Base-by-base conservation (phyloP, 2,113 vertebrate genomes). In the Bubo scandiacus region DNA sequence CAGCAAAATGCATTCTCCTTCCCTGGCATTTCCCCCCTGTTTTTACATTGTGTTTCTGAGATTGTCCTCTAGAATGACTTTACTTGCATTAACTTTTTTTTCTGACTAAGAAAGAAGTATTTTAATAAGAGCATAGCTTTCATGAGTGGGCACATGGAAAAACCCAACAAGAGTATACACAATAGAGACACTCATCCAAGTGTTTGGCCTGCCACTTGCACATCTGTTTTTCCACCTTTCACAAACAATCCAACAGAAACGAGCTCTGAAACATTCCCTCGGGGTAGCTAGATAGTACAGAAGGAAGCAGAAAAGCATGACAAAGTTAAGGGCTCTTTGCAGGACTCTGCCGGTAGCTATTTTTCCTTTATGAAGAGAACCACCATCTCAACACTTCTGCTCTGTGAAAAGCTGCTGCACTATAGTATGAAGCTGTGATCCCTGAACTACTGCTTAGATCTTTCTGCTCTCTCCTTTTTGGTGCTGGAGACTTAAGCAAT, bases 1-100 rank as follows among this genome's bases (percentile, higher is more conserved):
- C 77, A 92, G 71, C 19, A 95, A 93, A 91, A 91, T 18, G 16
- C 10, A 25, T 88, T 80, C 74, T 70, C 67, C 54, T 91, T 96
- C 62, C 25, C 45, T 72, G 70, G 84, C 62, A 90, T 77, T 82
- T 93, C 70, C 43, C 27, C 62, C 67, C 11, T 73, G 6, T 27
- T 84, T 86, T 74, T 54, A 5, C 8, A 75, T 92, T 61, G 42
- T 71, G 21, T 85, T 94, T 94, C 74, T 82, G 27, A 90, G 15
- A 70, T 68, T 5, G 51, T 70, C 75, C 61, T 92, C 68, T 81
- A 84, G 12, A 96, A 92, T 49, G 26, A 93, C 72, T 92, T 88
- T 78, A 63, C 25, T 72, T 38, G 11, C 25, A 54, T 55, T 68
- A 92, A 42, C 55, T 86, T 90, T 65, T 81, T 70, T n/a, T n/a